phyloP scores from a whole-genome alignment of 2,888 invertebrate species.

The Rhodophaea formosa region DNA sequence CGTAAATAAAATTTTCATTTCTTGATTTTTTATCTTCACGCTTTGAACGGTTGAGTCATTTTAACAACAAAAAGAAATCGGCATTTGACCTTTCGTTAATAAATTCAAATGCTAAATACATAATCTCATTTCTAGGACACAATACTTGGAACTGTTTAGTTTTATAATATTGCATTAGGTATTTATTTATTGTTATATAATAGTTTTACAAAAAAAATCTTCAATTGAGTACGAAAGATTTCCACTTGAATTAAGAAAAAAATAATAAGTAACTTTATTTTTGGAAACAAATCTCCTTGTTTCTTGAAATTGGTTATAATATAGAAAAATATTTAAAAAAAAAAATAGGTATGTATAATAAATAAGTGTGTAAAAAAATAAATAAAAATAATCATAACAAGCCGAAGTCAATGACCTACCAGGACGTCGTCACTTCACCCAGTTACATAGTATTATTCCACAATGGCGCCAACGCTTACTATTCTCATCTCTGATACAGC shows the following conservation, averaged over 20 bases:
- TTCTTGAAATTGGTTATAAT: too few relatives aligned
- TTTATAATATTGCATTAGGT: not conserved
- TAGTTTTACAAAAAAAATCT: too few relatives aligned
- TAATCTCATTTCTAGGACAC: not conserved
- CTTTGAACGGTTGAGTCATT: not conserved
- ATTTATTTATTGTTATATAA: not conserved
- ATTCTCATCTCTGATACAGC: slow-evolving; percentile 47
- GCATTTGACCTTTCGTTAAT: not conserved
- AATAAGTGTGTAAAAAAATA: not conserved
- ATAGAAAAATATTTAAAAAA: not conserved
- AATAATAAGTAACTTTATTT: too few relatives aligned
- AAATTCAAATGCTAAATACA: not conserved
- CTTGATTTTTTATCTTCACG: not conserved
- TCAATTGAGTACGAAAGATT: too few relatives aligned
- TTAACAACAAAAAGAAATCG: not conserved
- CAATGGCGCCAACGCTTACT: slow-evolving; percentile 43
- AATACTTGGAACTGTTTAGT: not conserved
- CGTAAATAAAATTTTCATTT: not conserved
- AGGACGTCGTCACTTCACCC: slow-evolving; percentile 53
- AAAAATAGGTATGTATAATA: too few relatives aligned
- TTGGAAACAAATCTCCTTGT: too few relatives aligned
- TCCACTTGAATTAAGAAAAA: too few relatives aligned
- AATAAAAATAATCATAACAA: not conserved
- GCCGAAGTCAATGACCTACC: slow-evolving; percentile 6
- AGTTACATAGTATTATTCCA: slow-evolving; percentile 60